Percentiles rank a stretch among this genome's conserved stretches.
phyloP scores from a whole-genome alignment of 2,888 invertebrate species.

The Gymnosoma rotundatum region DNA sequence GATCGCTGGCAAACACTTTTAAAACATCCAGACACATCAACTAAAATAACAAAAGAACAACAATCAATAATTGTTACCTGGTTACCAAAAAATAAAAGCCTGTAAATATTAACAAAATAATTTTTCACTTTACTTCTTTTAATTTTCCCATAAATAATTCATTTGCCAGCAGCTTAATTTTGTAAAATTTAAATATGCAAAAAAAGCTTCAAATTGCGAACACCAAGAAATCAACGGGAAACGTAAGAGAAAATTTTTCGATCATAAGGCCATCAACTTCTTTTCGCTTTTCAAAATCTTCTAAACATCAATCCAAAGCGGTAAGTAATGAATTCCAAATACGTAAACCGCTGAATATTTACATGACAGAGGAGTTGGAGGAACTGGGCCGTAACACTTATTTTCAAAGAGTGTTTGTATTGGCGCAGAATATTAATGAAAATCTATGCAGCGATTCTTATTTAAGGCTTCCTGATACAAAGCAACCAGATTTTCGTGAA shows the following conservation, averaged over 20 bases:
- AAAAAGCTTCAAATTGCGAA: not conserved
- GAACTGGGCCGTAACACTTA: slow-evolving; percentile 74
- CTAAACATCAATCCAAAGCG: slow-evolving; percentile 8
- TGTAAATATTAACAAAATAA: slow-evolving; percentile 39
- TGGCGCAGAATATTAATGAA: slow-evolving; percentile 73
- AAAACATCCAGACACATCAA: slow-evolving; percentile 63
- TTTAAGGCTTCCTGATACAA: not conserved
- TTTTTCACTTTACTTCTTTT: not conserved
- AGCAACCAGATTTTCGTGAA: slow-evolving; percentile 44
- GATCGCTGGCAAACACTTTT: slow-evolving; percentile 79
- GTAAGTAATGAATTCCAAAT: slow-evolving; percentile 64
- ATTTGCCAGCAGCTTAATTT: not conserved
- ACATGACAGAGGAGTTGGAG: slow-evolving; percentile 74
- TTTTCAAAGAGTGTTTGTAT: slow-evolving; percentile 76
- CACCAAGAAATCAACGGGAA: no score
- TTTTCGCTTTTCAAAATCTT: slow-evolving; percentile 8
- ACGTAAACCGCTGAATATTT: slow-evolving; percentile 76
- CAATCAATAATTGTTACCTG: slow-evolving; percentile 22
- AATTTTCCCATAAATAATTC: not conserved
- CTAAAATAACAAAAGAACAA: slow-evolving; percentile 71
- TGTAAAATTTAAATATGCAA: not conserved
- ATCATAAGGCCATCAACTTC: no score
- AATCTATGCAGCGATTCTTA: not conserved
- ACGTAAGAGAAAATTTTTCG: no score
- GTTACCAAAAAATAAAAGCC: slow-evolving; percentile 21